Evolutionary conservation across 2,888 invertebrate species (phyloP).

Genomic region (Drosophila neotestacea): DNA sequence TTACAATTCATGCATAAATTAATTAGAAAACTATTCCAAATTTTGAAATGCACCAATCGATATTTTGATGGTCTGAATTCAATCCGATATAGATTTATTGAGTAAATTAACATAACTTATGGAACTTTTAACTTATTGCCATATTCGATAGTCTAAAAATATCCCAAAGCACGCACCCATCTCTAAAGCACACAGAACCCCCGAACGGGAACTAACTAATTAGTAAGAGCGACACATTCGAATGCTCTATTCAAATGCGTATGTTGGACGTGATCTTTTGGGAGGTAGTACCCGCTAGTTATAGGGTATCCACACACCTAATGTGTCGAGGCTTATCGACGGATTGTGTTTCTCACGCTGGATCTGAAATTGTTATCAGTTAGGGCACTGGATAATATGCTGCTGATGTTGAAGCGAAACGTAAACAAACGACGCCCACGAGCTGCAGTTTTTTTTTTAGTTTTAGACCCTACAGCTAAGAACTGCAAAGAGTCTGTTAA

Average conservation of each 20-base stretch:
- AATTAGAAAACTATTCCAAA: neutral
- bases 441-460: slow-evolving; percentile 14
- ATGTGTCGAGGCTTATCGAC: slow-evolving; percentile 61
- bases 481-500: too few species aligned
- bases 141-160: neutral
- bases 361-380: slow-evolving; percentile 59
- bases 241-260: slow-evolving; percentile 21
- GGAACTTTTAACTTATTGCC: neutral
- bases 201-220: neutral
- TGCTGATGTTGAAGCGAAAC: slow-evolving; percentile 57
- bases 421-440: slow-evolving; percentile 82
- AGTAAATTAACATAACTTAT: too few species aligned
- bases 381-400: slow-evolving; percentile 43
- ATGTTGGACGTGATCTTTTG: neutral
- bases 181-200: slow-evolving; percentile 14
- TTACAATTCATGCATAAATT: neutral
- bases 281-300: neutral
- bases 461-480: too few species aligned
- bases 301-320: slow-evolving; percentile 3
- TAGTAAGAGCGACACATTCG: neutral
- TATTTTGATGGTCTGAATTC: too few species aligned
- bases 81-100: too few species aligned
- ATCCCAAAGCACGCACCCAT: neutral
- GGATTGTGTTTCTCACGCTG: slow-evolving; percentile 80
- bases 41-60: neutral